Evolutionary conservation across 2,888 invertebrate species (phyloP).

Genomic region (Fragum whitleyi): DNA sequence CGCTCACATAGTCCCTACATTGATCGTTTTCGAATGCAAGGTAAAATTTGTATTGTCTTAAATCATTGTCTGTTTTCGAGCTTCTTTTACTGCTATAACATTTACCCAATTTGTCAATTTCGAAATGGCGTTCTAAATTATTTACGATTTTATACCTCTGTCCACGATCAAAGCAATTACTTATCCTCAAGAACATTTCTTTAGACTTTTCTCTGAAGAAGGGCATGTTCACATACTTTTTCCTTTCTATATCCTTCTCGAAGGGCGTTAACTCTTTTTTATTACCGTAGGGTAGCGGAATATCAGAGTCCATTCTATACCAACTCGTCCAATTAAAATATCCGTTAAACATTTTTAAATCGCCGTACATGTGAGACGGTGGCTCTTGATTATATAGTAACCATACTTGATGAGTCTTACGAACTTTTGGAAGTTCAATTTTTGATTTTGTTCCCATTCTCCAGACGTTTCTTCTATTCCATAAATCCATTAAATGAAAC

Average conservation of each 20-base stretch:
- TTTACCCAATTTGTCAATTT: constrained; percentile 70
- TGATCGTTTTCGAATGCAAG: constrained; percentile 75
- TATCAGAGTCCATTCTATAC: constrained; percentile 72
- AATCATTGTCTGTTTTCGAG: constrained; percentile 49
- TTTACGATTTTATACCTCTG: constrained; percentile 53
- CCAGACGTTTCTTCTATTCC: constrained; percentile 57
- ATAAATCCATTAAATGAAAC: constrained; percentile 71
- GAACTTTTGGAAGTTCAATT: constrained; percentile 60
- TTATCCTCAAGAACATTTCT: constrained; percentile 43
- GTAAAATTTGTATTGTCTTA: constrained; percentile 73
- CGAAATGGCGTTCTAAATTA: constrained; percentile 53
- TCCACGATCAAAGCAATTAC: constrained; percentile 62
- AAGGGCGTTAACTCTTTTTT: constrained; percentile 36
- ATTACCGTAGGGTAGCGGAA: constrained; percentile 69
- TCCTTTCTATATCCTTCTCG: constrained; percentile 33
- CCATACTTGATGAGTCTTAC: constrained; percentile 74
- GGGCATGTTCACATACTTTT: constrained; percentile 38
- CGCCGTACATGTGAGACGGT: constrained; percentile 67
- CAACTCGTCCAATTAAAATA: constrained; percentile 77
- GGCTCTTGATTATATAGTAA: constrained; percentile 74
- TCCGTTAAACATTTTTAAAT: constrained; percentile 60
- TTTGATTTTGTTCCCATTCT: constrained; percentile 47
- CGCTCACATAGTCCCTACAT: constrained; percentile 75
- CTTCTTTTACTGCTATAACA: constrained; percentile 63
- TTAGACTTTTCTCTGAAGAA: constrained; percentile 55